Evolutionary conservation across 2,797 vertebrate genomes (phyloP).

Genomic region (Alauda arvensis): DNA sequence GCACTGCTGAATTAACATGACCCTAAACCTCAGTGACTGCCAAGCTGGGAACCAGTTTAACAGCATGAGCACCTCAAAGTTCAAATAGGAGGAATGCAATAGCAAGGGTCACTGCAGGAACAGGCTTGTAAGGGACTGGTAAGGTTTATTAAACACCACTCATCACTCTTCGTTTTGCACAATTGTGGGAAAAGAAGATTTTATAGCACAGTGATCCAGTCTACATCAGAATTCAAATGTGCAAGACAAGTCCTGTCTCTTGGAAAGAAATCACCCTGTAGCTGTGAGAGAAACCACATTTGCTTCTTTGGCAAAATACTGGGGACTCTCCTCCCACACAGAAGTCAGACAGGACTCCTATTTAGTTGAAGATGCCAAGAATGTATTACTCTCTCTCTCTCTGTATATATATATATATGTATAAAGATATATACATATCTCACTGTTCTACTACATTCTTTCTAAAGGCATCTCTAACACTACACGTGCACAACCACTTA

Average conservation of each 20-base stretch:
- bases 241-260: slow-evolving; percentile 49
- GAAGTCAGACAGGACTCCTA: slow-evolving; percentile 2
- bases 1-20: not conserved
- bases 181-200: slow-evolving; percentile 49
- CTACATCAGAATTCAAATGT: slow-evolving; percentile 24
- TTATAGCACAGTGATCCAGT: slow-evolving; percentile 40
- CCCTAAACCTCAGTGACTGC: not conserved
- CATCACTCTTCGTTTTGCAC: slow-evolving; percentile 31
- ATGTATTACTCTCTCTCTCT: not conserved
- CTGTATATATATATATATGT: too few relatives aligned
- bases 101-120: slow-evolving; percentile 56
- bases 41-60: slow-evolving; percentile 46
- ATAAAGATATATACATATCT: not conserved
- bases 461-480: not conserved
- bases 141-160: slow-evolving; percentile 47
- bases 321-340: slow-evolving; percentile 10
- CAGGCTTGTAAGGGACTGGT: slow-evolving; percentile 37
- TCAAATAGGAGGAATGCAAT: slow-evolving; percentile 35
- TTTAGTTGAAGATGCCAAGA: slow-evolving; percentile 17
- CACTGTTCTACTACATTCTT: not conserved
- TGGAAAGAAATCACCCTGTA: slow-evolving; percentile 31
- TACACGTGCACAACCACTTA: not conserved
- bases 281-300: slow-evolving; percentile 42
- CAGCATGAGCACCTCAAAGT: not conserved
- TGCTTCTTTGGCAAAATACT: not conserved